Conservation (phyloP, 30 jellyfish, hydroid and myxozoan species). For the Phacellophora camtschatica region DNA sequence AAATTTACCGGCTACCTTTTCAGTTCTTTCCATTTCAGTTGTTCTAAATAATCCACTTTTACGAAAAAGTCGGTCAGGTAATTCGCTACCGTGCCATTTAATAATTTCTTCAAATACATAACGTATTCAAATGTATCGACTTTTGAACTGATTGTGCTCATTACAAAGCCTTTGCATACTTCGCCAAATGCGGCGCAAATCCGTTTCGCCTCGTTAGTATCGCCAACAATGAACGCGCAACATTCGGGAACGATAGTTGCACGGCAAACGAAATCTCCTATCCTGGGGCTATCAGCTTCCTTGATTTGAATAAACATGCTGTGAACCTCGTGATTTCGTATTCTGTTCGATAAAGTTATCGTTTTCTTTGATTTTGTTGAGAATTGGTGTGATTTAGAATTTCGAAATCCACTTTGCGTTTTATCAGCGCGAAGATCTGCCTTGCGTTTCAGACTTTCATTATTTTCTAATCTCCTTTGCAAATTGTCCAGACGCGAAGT, state of each 20-base stretch:
- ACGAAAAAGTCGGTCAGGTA: constrained; percentile 74
- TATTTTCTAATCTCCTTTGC: background rate
- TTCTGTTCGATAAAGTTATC: constrained; percentile 28
- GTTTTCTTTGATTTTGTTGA: background rate
- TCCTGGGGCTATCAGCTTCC: constrained; percentile 81
- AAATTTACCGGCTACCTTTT: background rate
- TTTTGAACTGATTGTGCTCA: constrained; percentile 62
- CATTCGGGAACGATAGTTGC: constrained; percentile 70
- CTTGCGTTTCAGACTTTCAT: background rate
- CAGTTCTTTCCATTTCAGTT: constrained; percentile 60
- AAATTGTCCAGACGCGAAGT: background rate
- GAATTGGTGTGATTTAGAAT: background rate
- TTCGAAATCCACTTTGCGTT: background rate
- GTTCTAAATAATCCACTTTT: constrained; percentile 56
- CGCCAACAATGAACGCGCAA: constrained; percentile 77
- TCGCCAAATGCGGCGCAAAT: constrained; percentile 76
- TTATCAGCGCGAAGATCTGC: background rate
- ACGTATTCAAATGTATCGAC: constrained; percentile 51
- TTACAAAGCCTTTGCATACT: constrained; percentile 78
- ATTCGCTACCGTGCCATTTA: constrained; percentile 63
- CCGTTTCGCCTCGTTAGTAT: constrained; percentile 66
- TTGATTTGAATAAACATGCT: constrained; percentile 74
- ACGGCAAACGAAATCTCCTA: constrained; percentile 79
- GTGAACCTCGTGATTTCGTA: constrained; percentile 36
- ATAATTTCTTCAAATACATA: constrained; percentile 61